Base-by-base conservation (phyloP, 2,113 vertebrate species). In the Calyptommatus sinebrachiatus region DNA sequence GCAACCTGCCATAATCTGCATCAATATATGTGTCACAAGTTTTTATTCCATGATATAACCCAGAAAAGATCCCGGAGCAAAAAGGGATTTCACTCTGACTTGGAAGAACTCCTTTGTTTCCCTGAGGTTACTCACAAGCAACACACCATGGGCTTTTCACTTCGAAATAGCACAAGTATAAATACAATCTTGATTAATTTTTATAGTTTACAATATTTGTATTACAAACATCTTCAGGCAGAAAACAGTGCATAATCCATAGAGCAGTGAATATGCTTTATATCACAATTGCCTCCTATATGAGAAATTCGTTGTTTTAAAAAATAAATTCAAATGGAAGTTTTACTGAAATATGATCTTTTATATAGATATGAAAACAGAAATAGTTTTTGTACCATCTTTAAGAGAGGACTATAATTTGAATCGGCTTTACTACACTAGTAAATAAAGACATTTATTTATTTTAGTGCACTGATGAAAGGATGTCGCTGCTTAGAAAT, bases 401-500 rank as follows among this genome's bases (percentile, higher is more conserved):
- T 28, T 4, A 46, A 24, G n/a, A 26, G 22, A 79, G 8, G 53
- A 57, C 53, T 57, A 16, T 57, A 57, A 16, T 57, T 67, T 57
- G 62, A n/a, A 41, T 26, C 12, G 28, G 24, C 2, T 6, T 18
- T 65, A 45, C 14, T 35, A 67, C 35, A 62, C 46, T 41, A 22
- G 20, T 24, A 60, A 35, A 45, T 71, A 7, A 21, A 74, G 35
- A 7, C 8, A 69, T 11, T 78, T 57, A 50, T 62, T 70, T 88
- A 86, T 29, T n/a, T 8, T 88, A 98, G 97, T 11, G 96, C 96
- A 84, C 95, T 98, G 57, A 89, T 95, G 77, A 96, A 95, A 92
- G 97, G 96, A 79, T 98, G 97, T 26, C 97, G 97, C 50, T 98
- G 97, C 84, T 85, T 98, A 88, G 97, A 98, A 90, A 96, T 97